Evolutionary conservation across 30 jellyfish, hydroid and myxozoan species (phyloP).

Genomic region (Chironex yamaguchii): DNA sequence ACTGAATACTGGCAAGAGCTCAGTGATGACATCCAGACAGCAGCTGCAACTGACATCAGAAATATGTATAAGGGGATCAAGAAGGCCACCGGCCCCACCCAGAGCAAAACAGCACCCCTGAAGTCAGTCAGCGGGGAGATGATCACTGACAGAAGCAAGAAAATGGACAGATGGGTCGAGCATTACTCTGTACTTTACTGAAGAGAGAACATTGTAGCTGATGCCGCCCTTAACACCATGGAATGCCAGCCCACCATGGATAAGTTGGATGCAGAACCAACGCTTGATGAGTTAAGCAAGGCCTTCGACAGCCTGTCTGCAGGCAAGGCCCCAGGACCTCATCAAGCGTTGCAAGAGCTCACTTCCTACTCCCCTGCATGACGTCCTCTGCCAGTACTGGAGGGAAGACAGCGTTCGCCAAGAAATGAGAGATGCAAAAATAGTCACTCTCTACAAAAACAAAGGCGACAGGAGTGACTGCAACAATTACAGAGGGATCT

Average conservation of each 20-base stretch:
- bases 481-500: conserved; percentile 65
- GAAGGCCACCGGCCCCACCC: too few species aligned
- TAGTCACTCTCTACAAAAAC: conserved; percentile 30
- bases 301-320: conserved; percentile 34
- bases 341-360: not conserved
- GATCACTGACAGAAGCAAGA: conserved; percentile 40
- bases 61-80: too few species aligned
- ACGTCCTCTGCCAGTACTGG: conserved; percentile 38
- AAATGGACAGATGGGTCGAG: conserved; percentile 72
- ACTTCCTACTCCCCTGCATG: not conserved
- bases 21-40: too few species aligned
- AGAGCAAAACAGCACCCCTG: conserved; percentile 24
- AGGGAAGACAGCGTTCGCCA: conserved; percentile 29
- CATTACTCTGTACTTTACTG: conserved; percentile 64
- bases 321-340: conserved; percentile 58
- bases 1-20: too few species aligned
- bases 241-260: conserved; percentile 56
- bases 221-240: conserved; percentile 21
- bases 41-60: too few species aligned
- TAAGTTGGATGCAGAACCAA: conserved; percentile 43
- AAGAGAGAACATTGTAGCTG: not conserved
- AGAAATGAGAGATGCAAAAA: conserved; percentile 19
- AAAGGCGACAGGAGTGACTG: conserved; percentile 52
- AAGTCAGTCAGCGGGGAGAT: not conserved
- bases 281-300: conserved; percentile 27